Evolutionary conservation across 2,797 vertebrate genomes (phyloP).

Genomic region (Graptemys geographica): DNA sequence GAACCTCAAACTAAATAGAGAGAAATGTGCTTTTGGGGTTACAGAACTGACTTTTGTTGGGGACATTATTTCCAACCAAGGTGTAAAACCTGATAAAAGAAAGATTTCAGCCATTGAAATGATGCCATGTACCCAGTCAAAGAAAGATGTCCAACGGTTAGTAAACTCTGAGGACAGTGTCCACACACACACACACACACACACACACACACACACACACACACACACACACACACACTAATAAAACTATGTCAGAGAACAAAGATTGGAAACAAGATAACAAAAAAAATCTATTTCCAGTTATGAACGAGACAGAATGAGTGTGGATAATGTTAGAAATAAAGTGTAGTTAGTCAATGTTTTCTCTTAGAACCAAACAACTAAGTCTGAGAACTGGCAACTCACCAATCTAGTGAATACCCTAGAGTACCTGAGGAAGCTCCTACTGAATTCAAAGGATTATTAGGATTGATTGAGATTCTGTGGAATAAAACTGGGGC

Average conservation of each 20-base stretch:
- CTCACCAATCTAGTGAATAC: neutral
- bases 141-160: too few relatives aligned
- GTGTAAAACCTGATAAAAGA: too few relatives aligned
- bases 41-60: too few relatives aligned
- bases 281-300: neutral
- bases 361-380: neutral
- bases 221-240: neutral
- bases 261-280: neutral
- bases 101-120: too few relatives aligned
- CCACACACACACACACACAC: too few relatives aligned
- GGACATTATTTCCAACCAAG: too few relatives aligned
- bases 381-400: rapidly evolving
- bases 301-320: neutral
- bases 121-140: too few relatives aligned
- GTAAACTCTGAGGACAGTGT: neutral
- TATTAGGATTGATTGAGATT: neutral
- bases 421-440: neutral
- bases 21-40: too few relatives aligned
- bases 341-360: neutral
- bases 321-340: neutral
- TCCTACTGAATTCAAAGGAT: neutral
- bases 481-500: neutral
- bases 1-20: too few relatives aligned
- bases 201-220: neutral
- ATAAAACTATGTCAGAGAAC: neutral